A percentile compares a stretch with the other conserved stretches of the same genome.
These are phyloP conservation scores for Caenorhabditis brenneri DNA, from an alignment of 1,140 invertebrate genomes.

Conservation along the genomic window DNA sequence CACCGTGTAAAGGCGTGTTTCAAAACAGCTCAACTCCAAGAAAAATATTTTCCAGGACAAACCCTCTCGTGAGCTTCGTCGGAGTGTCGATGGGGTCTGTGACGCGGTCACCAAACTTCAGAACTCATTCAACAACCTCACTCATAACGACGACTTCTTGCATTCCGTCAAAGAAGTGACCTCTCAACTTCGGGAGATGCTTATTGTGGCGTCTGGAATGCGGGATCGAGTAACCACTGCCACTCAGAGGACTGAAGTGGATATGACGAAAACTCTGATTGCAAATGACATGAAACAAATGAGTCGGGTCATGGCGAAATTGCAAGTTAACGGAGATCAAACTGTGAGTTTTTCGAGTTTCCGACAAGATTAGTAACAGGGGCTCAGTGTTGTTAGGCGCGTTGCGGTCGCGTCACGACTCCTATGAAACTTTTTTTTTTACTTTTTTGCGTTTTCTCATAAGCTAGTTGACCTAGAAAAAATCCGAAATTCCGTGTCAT, in stretches of 20 bases:
- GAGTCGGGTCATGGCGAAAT: slow-evolving; percentile 43
- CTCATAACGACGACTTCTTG: slow-evolving; percentile 41
- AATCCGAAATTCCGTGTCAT: too few relatives aligned
- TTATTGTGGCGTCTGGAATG: slow-evolving; percentile 34
- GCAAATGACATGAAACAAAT: slow-evolving; percentile 51
- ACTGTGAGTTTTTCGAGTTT: not conserved
- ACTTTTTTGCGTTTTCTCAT: too few relatives aligned
- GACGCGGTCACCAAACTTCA: slow-evolving; percentile 45
- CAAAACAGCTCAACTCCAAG: too few relatives aligned
- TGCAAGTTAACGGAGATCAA: not conserved
- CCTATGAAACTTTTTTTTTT: too few relatives aligned
- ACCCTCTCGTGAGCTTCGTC: not conserved
- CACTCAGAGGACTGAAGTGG: slow-evolving; percentile 21
- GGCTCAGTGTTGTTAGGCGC: too few relatives aligned
- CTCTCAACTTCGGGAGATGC: slow-evolving; percentile 6
- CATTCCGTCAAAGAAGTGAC: slow-evolving; percentile 44
- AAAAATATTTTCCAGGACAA: not conserved
- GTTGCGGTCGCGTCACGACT: too few relatives aligned
- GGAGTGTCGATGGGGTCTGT: slow-evolving; percentile 10
- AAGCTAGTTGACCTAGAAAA: too few relatives aligned
- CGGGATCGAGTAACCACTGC: slow-evolving; percentile 18
- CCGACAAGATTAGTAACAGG: too few relatives aligned
- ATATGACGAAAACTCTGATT: slow-evolving; percentile 47
- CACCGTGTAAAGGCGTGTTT: too few relatives aligned
- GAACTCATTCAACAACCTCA: slow-evolving; percentile 44